phyloP scores from a whole-genome alignment of 1,140 invertebrate species.

The Brachionus angularis region DNA sequence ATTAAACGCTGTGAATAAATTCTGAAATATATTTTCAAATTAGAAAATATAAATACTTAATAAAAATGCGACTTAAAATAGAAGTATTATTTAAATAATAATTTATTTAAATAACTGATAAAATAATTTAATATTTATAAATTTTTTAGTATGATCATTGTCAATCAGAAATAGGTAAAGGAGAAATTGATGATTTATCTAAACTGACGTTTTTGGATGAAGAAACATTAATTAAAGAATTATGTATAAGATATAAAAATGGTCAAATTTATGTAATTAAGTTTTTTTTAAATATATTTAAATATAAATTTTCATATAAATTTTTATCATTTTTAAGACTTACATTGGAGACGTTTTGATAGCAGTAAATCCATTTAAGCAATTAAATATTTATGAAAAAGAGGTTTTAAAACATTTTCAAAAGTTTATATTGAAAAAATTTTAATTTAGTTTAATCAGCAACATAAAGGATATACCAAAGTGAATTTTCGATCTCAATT shows the following conservation, averaged over 20 bases:
- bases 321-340: constrained; percentile 60
- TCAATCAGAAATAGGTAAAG: neutral
- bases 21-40: too few species aligned
- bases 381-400: constrained; percentile 71
- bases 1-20: too few species aligned
- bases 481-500: constrained; percentile 14
- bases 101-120: too few species aligned
- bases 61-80: too few species aligned
- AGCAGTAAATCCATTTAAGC: constrained; percentile 76
- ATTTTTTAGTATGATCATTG: constrained; percentile 11
- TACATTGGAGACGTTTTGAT: constrained; percentile 81
- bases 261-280: constrained; percentile 40
- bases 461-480: constrained; percentile 42
- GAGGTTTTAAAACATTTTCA: constrained; percentile 63
- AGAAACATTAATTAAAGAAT: constrained; percentile 16
- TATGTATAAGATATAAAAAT: constrained; percentile 40
- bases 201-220: constrained; percentile 22
- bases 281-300: neutral
- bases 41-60: too few species aligned
- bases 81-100: too few species aligned
- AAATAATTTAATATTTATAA: too few species aligned
- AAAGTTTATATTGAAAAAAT: neutral
- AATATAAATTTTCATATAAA: neutral
- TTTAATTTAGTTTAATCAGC: neutral
- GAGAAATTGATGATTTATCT: constrained; percentile 41